Evolutionary conservation across 1,140 invertebrate species (phyloP), one percentile per base, ranked within the genome.

Genomic region (Euura lappo): DNA sequence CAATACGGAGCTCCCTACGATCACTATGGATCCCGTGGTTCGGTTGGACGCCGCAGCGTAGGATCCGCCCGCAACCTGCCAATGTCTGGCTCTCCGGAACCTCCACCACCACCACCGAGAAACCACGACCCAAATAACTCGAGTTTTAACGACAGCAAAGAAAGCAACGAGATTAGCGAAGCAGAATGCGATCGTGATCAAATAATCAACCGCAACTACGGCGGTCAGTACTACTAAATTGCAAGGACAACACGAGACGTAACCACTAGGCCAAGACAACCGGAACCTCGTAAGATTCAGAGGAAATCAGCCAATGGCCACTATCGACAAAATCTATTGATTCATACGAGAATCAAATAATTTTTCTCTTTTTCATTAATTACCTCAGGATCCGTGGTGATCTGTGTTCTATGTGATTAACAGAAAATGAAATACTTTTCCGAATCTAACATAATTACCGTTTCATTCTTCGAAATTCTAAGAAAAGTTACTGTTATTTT

Each of bases 91-190:
- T 94, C 93, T 46, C 95, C 94, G 71, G 94, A 95, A 89, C 94
- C 94, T 47, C 94, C 94, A 76, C 93, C 93, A 90, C 94, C 94
- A 80, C 94, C 91, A 66, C 93, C 92, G 70, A 89, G 92, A 78
- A 94, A 92, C 83, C 93, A 93, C 80, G 93, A 93, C 79, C 92
- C 90, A 78, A 92, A 90, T 80, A 91, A 91, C 78, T 93, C 92
- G 64, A 94, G 93, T 74, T 95, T 95, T 87, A 96, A 97, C 86
- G 94, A 96, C 83, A 95, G 94, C 82, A 96, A 96, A 88, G 95
- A 96, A 82, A 96, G 95, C 86, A 97, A 96, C 87, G 95, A 97
- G 87, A 95, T 96, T 84, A 96, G 95, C 82, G 96, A 97, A 89
- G 95, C 95, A 79, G 95, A 97, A 86, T 97, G 95, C 86, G 96